phyloP scores from a whole-genome alignment of 2,888 invertebrate species.

The Caenorhabditis imperialis region DNA sequence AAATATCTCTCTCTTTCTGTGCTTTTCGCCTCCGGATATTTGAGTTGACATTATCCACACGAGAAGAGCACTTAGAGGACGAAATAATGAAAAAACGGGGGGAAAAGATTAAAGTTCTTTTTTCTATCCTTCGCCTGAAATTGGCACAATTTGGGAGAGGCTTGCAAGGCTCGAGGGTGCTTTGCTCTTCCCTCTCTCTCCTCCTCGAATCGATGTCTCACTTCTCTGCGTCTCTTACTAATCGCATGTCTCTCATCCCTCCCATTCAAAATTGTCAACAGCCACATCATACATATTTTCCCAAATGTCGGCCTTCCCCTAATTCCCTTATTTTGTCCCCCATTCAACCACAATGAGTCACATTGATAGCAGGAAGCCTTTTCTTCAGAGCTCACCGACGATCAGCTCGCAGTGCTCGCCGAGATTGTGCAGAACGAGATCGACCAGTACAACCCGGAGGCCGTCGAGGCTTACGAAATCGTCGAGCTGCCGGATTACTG shows the following conservation, averaged over 20 bases:
- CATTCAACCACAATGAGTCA: too few relatives aligned
- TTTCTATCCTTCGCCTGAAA: too few relatives aligned
- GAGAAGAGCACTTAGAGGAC: too few relatives aligned
- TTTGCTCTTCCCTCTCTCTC: too few relatives aligned
- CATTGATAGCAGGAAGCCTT: neutral
- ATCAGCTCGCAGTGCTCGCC: conserved; percentile 57
- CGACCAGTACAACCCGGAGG: conserved; percentile 52
- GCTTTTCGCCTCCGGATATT: conserved; percentile 32
- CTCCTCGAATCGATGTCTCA: too few relatives aligned
- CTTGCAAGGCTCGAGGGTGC: too few relatives aligned
- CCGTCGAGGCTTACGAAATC: conserved; percentile 55
- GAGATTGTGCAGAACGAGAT: conserved; percentile 63
- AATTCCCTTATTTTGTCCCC: too few relatives aligned
- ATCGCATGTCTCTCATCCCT: too few relatives aligned
- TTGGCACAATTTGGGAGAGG: neutral
- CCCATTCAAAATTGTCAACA: too few relatives aligned
- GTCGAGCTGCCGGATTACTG: conserved; percentile 59
- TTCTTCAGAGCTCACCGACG: conserved; percentile 58
- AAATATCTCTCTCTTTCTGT: conserved; percentile 6
- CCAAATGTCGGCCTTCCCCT: too few relatives aligned
- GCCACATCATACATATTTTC: too few relatives aligned
- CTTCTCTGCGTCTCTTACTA: too few relatives aligned
- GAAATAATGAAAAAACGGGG: neutral
- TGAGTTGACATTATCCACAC: conserved; percentile 29
- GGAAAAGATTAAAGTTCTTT: conserved; percentile 5